Conservation (phyloP, 2,797 vertebrate genomes). For the Hozukius guyotensis region DNA sequence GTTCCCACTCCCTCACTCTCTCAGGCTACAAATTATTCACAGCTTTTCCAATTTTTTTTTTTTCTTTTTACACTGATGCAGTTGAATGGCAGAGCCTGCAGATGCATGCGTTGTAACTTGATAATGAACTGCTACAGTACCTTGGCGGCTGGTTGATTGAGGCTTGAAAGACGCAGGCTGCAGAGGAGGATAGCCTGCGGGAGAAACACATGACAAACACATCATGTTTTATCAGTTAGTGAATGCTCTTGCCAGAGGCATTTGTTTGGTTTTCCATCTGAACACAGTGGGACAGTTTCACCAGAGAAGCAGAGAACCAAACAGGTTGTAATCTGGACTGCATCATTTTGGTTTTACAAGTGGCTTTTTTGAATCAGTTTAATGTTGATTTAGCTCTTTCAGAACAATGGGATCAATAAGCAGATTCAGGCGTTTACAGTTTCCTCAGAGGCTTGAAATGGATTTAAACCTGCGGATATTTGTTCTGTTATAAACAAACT, state of each 20-base stretch:
- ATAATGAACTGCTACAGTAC: slow-evolving; percentile 63
- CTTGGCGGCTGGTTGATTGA: slow-evolving; percentile 55
- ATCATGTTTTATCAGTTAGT: slow-evolving; percentile 37
- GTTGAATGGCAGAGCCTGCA: slow-evolving; percentile 21
- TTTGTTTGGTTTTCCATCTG: slow-evolving; percentile 31
- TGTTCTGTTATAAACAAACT: neutral
- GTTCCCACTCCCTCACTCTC: slow-evolving; percentile 54
- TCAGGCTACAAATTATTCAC: slow-evolving; percentile 58
- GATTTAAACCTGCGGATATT: neutral
- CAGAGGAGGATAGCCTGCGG: slow-evolving; percentile 71
- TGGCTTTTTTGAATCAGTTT: neutral
- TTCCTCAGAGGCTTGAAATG: neutral
- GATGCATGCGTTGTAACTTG: slow-evolving; percentile 17
- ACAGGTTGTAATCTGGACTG: neutral
- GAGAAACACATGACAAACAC: slow-evolving; percentile 40
- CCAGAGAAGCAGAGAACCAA: slow-evolving; percentile 12
- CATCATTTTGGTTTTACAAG: slow-evolving; percentile 21
- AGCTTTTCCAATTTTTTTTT: slow-evolving; percentile 26
- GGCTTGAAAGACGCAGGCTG: slow-evolving; percentile 68
- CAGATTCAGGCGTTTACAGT: neutral
- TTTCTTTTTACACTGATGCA: slow-evolving; percentile 3
- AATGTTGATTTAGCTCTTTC: neutral
- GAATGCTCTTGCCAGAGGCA: neutral
- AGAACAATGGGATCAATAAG: neutral
- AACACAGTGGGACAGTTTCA: neutral